Evolutionary conservation across 2,888 invertebrate genomes (phyloP).

Genomic region (Tanaodytes sp.): DNA sequence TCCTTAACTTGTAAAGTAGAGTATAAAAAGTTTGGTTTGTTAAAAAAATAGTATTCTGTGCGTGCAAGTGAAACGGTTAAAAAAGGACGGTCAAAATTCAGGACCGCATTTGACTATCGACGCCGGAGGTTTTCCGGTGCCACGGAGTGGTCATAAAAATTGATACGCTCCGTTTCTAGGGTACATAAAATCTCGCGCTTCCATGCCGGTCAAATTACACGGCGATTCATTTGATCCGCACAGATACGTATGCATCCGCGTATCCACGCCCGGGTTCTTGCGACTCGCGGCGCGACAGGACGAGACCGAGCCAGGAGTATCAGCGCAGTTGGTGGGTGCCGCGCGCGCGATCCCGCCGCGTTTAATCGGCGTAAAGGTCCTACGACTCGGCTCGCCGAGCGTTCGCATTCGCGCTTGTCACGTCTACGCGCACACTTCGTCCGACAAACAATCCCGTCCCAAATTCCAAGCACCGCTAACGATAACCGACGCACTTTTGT

Average conservation of each 20-base stretch:
- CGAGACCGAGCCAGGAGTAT: too few relatives aligned
- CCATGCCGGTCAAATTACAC: slow-evolving; percentile 31
- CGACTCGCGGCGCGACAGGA: slow-evolving; percentile 38
- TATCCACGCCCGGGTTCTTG: slow-evolving; percentile 40
- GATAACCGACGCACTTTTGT: too few relatives aligned
- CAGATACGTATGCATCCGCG: slow-evolving; percentile 20
- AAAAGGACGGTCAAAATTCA: too few relatives aligned
- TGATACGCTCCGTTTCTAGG: slow-evolving; percentile 26
- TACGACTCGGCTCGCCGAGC: slow-evolving; percentile 29
- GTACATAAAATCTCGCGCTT: slow-evolving; percentile 34
- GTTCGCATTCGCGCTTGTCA: slow-evolving; percentile 48
- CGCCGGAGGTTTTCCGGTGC: too few relatives aligned
- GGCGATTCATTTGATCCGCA: slow-evolving; percentile 37
- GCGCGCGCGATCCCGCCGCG: slow-evolving; percentile 47
- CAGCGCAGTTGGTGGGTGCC: slow-evolving; percentile 36
- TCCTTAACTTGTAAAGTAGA: too few relatives aligned
- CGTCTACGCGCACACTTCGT: slow-evolving; percentile 50
- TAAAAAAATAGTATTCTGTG: too few relatives aligned
- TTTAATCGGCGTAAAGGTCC: slow-evolving; percentile 44
- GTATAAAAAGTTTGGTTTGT: too few relatives aligned
- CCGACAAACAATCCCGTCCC: too few relatives aligned
- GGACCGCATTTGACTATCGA: too few relatives aligned
- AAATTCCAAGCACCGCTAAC: too few relatives aligned
- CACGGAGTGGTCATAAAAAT: slow-evolving; percentile 29
- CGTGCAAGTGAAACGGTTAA: too few relatives aligned